Evolutionary conservation across 2,888 invertebrate genomes (phyloP).

Genomic region (Amphipoea lucens): DNA sequence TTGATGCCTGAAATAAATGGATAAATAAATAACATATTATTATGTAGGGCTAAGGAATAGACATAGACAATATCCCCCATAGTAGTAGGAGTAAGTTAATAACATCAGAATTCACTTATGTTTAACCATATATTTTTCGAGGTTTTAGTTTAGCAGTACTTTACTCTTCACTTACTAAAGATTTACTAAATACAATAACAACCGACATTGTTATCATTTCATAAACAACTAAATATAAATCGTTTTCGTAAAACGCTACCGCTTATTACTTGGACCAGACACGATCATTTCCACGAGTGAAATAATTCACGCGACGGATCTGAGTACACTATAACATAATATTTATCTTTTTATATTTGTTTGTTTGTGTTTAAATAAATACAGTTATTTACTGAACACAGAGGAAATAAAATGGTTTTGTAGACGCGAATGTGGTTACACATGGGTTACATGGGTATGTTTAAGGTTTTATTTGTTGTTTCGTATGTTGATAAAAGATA

Average conservation of each 20-base stretch:
- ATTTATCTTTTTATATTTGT: constrained; percentile 48
- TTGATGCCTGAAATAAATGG: too few relatives aligned
- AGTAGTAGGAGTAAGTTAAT: too few relatives aligned
- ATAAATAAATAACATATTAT: too few relatives aligned
- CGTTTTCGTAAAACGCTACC: neutral
- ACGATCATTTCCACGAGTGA: constrained; percentile 25
- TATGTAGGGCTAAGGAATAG: neutral
- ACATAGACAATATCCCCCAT: too few relatives aligned
- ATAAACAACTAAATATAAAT: neutral
- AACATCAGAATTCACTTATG: neutral
- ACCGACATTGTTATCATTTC: neutral
- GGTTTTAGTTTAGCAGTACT: neutral
- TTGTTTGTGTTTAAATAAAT: constrained; percentile 50
- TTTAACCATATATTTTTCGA: too few relatives aligned
- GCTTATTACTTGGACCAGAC: constrained; percentile 21
- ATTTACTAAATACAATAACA: neutral
- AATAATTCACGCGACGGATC: constrained; percentile 48
- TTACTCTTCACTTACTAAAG: too few relatives aligned
- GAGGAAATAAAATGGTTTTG: constrained; percentile 22
- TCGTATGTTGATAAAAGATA: neutral
- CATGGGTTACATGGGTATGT: neutral
- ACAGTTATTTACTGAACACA: constrained; percentile 36
- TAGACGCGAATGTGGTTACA: neutral
- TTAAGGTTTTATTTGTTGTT: neutral
- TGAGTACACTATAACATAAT: constrained; percentile 46